Evolutionary conservation across 2,797 vertebrate genomes (phyloP).

Genomic region (Leuciscus waleckii): DNA sequence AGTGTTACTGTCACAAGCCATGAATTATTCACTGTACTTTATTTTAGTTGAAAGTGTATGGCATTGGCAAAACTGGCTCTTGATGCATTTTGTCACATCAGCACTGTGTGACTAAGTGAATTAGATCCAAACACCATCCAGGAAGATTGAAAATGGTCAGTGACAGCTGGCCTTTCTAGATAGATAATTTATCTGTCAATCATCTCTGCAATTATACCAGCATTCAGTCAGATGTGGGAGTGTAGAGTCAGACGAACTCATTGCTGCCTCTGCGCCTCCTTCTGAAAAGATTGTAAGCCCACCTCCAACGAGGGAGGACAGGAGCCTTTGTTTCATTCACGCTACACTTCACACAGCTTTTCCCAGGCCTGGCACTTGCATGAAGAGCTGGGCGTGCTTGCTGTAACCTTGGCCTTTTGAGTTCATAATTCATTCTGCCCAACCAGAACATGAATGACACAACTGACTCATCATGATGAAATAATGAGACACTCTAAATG

Average conservation of each 20-base stretch:
- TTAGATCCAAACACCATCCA: conserved; percentile 45
- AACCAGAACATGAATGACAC: conserved; percentile 45
- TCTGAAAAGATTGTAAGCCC: neutral
- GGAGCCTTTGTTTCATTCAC: conserved; percentile 40
- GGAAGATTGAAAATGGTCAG: conserved; percentile 48
- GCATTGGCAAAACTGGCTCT: conserved; percentile 37
- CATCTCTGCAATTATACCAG: conserved; percentile 40
- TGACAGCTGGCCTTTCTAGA: conserved; percentile 48
- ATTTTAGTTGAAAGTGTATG: conserved; percentile 22
- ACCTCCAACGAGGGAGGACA: conserved; percentile 1
- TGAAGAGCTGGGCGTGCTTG: conserved; percentile 5
- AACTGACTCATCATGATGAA: conserved; percentile 58
- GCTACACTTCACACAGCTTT: neutral
- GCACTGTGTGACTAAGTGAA: conserved; percentile 53
- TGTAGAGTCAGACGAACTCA: neutral
- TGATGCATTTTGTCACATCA: conserved; percentile 49
- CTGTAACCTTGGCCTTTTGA: conserved; percentile 32
- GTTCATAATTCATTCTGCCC: conserved; percentile 47
- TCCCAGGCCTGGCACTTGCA: neutral
- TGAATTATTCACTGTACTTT: conserved; percentile 39
- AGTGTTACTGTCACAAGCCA: conserved; percentile 18
- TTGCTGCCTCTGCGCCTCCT: neutral
- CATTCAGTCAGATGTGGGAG: conserved; percentile 10
- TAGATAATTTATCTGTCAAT: conserved; percentile 53
- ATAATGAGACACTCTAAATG: conserved; percentile 59